Conservation (phyloP, 2,888 invertebrate genomes). For the Nycteola revayana region DNA sequence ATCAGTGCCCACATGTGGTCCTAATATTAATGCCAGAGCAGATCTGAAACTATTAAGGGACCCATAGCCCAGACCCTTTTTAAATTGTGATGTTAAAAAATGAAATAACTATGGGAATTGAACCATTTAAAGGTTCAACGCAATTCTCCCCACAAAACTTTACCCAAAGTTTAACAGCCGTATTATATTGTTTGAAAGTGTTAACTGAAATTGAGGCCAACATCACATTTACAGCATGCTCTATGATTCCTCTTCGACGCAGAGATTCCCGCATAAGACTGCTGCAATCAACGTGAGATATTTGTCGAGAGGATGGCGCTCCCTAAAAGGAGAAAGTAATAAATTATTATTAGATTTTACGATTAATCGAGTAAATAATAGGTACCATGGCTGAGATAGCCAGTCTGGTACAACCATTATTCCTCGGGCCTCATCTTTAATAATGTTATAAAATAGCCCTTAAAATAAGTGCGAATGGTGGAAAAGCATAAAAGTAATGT, state of each 20-base stretch:
- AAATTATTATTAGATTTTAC: too few species aligned
- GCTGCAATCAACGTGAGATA: background rate
- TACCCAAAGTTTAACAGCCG: background rate
- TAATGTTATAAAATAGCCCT: too few species aligned
- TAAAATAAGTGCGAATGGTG: background rate
- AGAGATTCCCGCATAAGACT: background rate
- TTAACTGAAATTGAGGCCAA: background rate
- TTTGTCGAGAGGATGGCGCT: too few species aligned
- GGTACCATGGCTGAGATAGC: slow-evolving; percentile 2
- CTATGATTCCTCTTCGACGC: background rate
- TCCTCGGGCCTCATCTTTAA: slow-evolving; percentile 1
- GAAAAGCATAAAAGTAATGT: background rate
- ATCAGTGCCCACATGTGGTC: background rate
- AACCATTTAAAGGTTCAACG: too few species aligned
- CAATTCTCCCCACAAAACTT: background rate
- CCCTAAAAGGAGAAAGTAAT: too few species aligned
- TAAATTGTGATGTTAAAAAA: background rate
- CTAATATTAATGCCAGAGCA: background rate
- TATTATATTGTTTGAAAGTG: background rate
- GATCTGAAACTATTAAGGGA: background rate
- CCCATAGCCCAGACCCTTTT: background rate
- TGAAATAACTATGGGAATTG: background rate
- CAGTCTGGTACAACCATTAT: slow-evolving; percentile 1
- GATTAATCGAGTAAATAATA: background rate
- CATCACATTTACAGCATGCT: background rate